phyloP scores from a whole-genome alignment of 2,888 invertebrate species.

The Rhabditoides inermis region DNA sequence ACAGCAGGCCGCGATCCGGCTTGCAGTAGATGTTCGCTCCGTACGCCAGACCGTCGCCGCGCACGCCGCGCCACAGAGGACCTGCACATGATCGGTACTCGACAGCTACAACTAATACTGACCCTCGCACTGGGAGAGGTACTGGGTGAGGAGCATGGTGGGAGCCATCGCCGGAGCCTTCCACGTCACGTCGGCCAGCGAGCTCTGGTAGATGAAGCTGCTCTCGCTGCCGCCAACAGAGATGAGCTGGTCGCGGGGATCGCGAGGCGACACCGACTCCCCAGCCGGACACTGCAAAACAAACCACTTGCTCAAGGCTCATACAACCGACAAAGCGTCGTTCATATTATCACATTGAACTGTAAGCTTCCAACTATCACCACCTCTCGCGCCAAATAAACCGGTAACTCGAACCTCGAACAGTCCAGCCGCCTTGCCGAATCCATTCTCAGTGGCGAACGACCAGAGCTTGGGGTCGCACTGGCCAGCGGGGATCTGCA shows the following conservation, averaged over 20 bases:
- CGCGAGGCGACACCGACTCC: constrained; percentile 3
- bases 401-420: constrained; percentile 10
- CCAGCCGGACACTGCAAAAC: too few species aligned
- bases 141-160: constrained; percentile 72
- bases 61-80: constrained; percentile 61
- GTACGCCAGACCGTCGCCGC: constrained; percentile 78
- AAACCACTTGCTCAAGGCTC: too few species aligned
- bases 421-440: constrained; percentile 11
- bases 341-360: too few species aligned
- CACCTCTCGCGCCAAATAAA: too few species aligned
- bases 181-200: constrained; percentile 64
- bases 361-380: too few species aligned
- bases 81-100: constrained; percentile 11
- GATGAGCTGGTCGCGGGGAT: constrained; percentile 8
- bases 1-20: constrained; percentile 61
- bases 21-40: constrained; percentile 63
- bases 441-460: constrained; percentile 14
- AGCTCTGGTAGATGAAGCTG: constrained; percentile 55
- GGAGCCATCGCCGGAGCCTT: constrained; percentile 66
- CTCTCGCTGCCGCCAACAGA: constrained; percentile 35
- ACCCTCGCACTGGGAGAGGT: constrained; percentile 74
- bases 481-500: constrained; percentile 9
- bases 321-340: too few species aligned
- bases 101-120: not conserved
- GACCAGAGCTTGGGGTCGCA: constrained; percentile 18